phyloP scores from a whole-genome alignment of 2,888 invertebrate genomes.

The Ophion slaviceki region DNA sequence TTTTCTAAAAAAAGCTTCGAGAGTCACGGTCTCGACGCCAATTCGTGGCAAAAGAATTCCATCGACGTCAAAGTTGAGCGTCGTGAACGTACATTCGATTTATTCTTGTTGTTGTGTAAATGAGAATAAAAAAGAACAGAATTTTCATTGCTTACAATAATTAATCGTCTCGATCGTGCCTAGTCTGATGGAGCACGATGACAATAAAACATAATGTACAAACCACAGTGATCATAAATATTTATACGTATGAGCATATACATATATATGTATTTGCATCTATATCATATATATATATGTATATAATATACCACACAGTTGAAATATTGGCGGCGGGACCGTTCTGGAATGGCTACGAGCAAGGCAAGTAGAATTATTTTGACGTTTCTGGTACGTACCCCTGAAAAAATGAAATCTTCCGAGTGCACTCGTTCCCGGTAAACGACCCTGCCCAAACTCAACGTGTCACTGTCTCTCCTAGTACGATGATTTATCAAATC shows the following conservation, averaged over 20 bases:
- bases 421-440: constrained; percentile 51
- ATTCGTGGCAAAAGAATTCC: constrained; percentile 54
- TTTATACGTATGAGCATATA: constrained; percentile 17
- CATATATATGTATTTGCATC: constrained; percentile 20
- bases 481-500: constrained; percentile 29
- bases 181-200: constrained; percentile 31
- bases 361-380: constrained; percentile 65
- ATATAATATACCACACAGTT: constrained; percentile 40
- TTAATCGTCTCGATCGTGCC: constrained; percentile 27
- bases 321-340: constrained; percentile 67
- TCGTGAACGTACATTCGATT: constrained; percentile 26
- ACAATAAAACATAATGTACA: constrained; percentile 46
- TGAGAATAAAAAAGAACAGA: not conserved
- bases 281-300: constrained; percentile 24
- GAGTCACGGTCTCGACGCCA: constrained; percentile 69
- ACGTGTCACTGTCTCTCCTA: constrained; percentile 53
- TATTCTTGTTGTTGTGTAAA: not conserved
- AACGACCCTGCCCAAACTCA: constrained; percentile 55
- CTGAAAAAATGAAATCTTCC: constrained; percentile 63
- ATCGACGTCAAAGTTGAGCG: constrained; percentile 38
- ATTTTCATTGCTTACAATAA: constrained; percentile 8
- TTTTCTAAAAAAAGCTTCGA: constrained; percentile 44
- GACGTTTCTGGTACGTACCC: constrained; percentile 63
- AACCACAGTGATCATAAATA: constrained; percentile 46
- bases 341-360: constrained; percentile 77